Evolutionary conservation across 2,888 invertebrate species (phyloP), one percentile per base, ranked within the genome.

Genomic region (Formica aserva): DNA sequence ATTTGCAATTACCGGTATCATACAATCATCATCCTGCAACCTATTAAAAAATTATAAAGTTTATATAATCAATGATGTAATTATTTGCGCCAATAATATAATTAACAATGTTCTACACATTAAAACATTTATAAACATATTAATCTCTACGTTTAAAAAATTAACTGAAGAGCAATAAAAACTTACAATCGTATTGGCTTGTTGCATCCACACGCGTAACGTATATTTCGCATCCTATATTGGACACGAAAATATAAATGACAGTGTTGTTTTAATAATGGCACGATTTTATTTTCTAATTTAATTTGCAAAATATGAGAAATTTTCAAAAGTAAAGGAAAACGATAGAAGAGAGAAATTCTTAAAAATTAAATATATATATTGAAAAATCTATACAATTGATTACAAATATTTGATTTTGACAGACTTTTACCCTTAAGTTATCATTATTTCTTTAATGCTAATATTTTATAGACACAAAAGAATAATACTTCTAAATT

Each of bases 191-290:
- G 86, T 67, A 35, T 32, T 55, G 69, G 74, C 72, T 81, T 86
- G 57, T 48, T 81, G 77, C 91, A 91, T 69, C 91, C 91, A 81
- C 91, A 91, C 60, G 71, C n/a, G 82, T 91, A 88, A 66, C 82
- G 45, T 67, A 76, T 86, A 57, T n/a, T 41, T 75, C 60, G 76
- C 60, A 62, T 41, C 66, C 89, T 91, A 38, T 22, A 65, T 63
- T 62, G 11, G 13, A 3, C 15, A 55, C 9, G 38, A 85, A 52
- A 63, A 60, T 55, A 35, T 32, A 80, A n/a, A 35, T 35, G 18
- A 48, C 13, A 62, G 4, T 29, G 29, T 74, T n/a, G 15, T n/a
- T 62, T 67, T 45, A 26, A 45, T 45, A 55, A n/a, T 13, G 4
- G 4, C 15, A 75, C 3, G 11, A 74, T n/a, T n/a, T 45, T 62